These are phyloP conservation scores for Mandrillus leucophaeus DNA, from an alignment of 2,113 vertebrate genomes.

Conservation along the genomic window DNA sequence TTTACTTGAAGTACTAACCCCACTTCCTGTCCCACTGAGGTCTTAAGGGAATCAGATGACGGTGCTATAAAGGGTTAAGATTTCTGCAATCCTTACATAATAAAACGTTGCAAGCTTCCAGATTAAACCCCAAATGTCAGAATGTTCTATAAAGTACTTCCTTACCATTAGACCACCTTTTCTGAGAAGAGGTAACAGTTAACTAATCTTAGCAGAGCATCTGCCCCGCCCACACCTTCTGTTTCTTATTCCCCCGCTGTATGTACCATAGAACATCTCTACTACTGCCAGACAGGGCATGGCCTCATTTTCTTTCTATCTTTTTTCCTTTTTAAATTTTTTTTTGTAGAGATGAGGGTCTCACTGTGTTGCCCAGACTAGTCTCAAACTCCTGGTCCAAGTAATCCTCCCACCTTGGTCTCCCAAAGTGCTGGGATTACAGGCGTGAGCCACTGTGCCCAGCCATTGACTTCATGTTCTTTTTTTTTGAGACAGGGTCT, in stretches of 20 bases:
- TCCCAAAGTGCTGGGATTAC: too few species aligned
- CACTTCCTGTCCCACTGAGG: neutral
- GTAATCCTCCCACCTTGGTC: too few species aligned
- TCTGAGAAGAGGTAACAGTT: neutral
- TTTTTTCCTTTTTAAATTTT: too few species aligned
- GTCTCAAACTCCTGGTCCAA: too few species aligned
- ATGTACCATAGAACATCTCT: neutral
- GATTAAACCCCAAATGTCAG: neutral
- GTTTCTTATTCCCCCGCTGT: neutral
- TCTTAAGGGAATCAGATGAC: neutral
- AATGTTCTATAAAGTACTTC: neutral
- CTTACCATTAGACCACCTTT: neutral
- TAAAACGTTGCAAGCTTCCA: neutral
- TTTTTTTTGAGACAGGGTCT: too few species aligned
- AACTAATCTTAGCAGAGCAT: neutral
- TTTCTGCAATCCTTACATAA: neutral
- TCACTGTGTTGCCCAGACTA: too few species aligned
- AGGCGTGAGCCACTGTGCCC: too few species aligned
- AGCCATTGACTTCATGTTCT: too few species aligned
- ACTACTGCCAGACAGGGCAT: accelerated
- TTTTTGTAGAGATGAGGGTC: too few species aligned
- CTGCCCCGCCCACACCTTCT: neutral
- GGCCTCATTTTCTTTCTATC: neutral
- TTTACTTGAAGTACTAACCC: neutral
- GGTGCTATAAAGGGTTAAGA: neutral